A percentile compares a stretch with the other conserved stretches of the same genome.
phyloP scores from a whole-genome alignment of 2,113 vertebrate genomes.

The Irena cyanogastra region DNA sequence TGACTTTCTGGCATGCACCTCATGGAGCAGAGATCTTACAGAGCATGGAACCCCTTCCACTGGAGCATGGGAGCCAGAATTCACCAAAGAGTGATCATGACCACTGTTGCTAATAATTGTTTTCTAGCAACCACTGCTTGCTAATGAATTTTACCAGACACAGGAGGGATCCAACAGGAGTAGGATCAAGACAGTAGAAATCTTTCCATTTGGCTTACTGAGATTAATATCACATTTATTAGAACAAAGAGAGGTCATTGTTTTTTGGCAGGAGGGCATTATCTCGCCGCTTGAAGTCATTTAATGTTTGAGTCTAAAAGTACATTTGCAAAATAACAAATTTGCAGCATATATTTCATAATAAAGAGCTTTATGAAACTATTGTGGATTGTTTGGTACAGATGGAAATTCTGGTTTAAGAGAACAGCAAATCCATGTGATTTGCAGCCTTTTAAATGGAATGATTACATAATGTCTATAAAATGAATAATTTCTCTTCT shows the following conservation, averaged over 20 bases:
- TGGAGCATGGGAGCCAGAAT: neutral
- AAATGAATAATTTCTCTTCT: slow-evolving; percentile 60
- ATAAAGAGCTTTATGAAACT: slow-evolving; percentile 19
- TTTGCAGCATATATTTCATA: neutral
- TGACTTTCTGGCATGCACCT: neutral
- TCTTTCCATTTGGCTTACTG: neutral
- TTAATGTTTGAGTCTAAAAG: neutral
- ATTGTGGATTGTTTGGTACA: slow-evolving; percentile 14
- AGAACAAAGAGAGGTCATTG: neutral
- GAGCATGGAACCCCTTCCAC: neutral
- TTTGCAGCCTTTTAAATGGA: slow-evolving; percentile 35
- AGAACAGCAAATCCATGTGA: slow-evolving; percentile 38
- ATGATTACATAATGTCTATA: slow-evolving; percentile 66
- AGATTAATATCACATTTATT: neutral
- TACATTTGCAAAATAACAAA: neutral
- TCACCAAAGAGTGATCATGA: neutral
- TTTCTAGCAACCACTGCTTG: neutral
- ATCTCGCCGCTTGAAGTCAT: neutral
- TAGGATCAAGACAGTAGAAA: neutral
- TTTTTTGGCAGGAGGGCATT: neutral
- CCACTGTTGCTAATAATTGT: neutral
- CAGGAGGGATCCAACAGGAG: neutral
- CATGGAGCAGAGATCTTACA: neutral
- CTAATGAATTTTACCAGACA: neutral
- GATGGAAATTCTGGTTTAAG: slow-evolving; percentile 43